Evolutionary conservation across 2,113 vertebrate species (phyloP).

Genomic region (Diphyllodes magnificus): DNA sequence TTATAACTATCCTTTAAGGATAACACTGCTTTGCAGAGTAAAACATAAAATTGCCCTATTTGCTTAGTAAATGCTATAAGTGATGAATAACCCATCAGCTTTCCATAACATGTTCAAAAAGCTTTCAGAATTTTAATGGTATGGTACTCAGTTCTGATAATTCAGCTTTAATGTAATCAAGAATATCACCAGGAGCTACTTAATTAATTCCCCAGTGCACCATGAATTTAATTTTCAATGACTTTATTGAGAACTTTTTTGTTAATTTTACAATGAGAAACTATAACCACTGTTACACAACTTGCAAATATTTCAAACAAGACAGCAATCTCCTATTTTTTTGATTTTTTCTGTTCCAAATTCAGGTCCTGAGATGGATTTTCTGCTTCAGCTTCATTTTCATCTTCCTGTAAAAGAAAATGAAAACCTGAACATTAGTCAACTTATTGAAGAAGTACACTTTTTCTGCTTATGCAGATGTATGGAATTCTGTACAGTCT

Average conservation of each 20-base stretch:
- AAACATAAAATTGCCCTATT: conserved; percentile 8
- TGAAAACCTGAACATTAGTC: conserved; percentile 56
- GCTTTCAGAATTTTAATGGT: conserved; percentile 2
- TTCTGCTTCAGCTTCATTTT: conserved; percentile 79
- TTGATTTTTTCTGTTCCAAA: conserved; percentile 71
- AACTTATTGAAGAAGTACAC: not conserved
- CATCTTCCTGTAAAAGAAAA: conserved; percentile 77
- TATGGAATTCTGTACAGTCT: not conserved
- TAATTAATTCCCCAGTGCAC: conserved; percentile 61
- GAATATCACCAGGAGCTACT: conserved; percentile 49
- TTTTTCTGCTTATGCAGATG: not conserved
- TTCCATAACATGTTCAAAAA: not conserved
- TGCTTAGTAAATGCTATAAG: conserved; percentile 34
- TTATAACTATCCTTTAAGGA: conserved; percentile 37
- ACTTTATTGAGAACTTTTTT: conserved; percentile 75
- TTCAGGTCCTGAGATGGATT: conserved; percentile 66
- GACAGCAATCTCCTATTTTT: conserved; percentile 67
- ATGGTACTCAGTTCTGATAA: conserved; percentile 10
- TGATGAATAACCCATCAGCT: conserved; percentile 17
- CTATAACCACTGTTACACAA: conserved; percentile 63
- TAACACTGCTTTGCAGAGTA: not conserved
- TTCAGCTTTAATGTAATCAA: conserved; percentile 33
- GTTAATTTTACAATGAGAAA: conserved; percentile 73
- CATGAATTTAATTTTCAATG: conserved; percentile 63
- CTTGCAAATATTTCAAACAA: conserved; percentile 60